Percentiles rank a stretch among this genome's conserved stretches.
phyloP scores from a whole-genome alignment of 2,888 invertebrate species.

The Allolobophora icterica region DNA sequence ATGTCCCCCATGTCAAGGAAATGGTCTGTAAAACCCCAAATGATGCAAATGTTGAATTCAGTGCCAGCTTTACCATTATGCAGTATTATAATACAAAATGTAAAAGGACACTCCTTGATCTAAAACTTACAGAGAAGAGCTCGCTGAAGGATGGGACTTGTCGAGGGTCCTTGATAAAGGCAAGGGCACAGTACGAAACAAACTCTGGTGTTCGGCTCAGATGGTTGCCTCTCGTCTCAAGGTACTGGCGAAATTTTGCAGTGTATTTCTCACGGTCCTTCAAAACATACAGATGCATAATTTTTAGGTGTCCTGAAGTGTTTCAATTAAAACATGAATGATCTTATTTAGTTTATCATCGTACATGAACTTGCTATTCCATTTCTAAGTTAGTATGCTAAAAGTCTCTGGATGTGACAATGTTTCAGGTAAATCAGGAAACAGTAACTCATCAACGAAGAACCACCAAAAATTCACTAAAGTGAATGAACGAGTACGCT shows the following conservation, averaged over 20 bases:
- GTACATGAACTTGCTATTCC: too few species aligned
- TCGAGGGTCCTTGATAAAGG: constrained; percentile 69
- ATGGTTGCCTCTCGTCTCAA: constrained; percentile 65
- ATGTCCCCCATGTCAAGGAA: too few species aligned
- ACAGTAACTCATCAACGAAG: too few species aligned
- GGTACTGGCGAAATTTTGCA: constrained; percentile 60
- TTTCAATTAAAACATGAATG: background rate
- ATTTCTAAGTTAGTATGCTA: too few species aligned
- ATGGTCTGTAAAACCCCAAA: too few species aligned
- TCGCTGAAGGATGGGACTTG: constrained; percentile 69
- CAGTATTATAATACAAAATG: background rate
- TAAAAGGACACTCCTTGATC: background rate
- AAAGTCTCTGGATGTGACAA: too few species aligned
- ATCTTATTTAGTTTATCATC: background rate
- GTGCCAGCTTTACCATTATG: too few species aligned
- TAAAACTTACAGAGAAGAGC: constrained; percentile 65
- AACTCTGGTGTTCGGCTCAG: constrained; percentile 69
- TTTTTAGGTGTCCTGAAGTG: background rate
- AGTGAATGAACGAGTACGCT: too few species aligned
- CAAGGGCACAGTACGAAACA: constrained; percentile 69
- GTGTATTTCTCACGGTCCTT: constrained; percentile 55
- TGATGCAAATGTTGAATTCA: too few species aligned
- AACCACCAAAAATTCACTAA: too few species aligned
- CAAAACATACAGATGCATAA: background rate
- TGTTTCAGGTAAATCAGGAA: too few species aligned